Percentiles rank a stretch among this genome's conserved stretches.
Evolutionary conservation across 1,140 invertebrate genomes (phyloP).

Genomic region (Dendrolimus punctatus): DNA sequence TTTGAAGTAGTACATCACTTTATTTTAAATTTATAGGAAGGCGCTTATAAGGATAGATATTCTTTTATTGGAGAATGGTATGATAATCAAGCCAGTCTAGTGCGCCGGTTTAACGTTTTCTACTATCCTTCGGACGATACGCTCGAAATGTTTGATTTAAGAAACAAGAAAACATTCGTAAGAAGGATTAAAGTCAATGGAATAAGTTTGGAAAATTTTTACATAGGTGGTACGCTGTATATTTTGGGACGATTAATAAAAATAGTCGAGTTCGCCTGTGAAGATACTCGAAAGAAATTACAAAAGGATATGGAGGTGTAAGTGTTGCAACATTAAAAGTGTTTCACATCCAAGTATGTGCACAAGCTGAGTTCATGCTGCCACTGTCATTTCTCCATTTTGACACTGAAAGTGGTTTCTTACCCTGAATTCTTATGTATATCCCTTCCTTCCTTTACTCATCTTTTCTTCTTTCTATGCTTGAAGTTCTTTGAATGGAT

Average conservation of each 20-base stretch:
- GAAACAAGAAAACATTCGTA: conserved; percentile 82
- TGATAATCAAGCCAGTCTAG: conserved; percentile 80
- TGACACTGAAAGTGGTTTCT: too few species aligned
- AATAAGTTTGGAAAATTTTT: conserved; percentile 79
- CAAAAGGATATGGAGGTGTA: conserved; percentile 76
- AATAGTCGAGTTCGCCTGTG: conserved; percentile 85
- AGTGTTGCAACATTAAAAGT: conserved; percentile 16
- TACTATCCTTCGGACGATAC: conserved; percentile 83
- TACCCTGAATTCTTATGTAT: too few species aligned
- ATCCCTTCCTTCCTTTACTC: too few species aligned
- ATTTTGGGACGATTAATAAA: conserved; percentile 85
- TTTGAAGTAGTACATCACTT: too few species aligned
- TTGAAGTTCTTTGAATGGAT: too few species aligned
- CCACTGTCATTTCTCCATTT: too few species aligned
- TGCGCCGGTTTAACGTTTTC: conserved; percentile 82
- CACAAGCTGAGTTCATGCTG: too few species aligned
- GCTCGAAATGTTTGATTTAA: conserved; percentile 87
- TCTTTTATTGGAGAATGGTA: conserved; percentile 88
- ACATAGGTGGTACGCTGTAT: conserved; percentile 82
- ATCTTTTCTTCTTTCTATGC: too few species aligned
- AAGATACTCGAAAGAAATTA: conserved; percentile 74
- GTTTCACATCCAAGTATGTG: too few species aligned
- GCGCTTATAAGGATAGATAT: conserved; percentile 57
- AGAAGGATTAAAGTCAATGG: conserved; percentile 81
- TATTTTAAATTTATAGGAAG: conserved; percentile 45